Base-by-base conservation (phyloP, 1,140 invertebrate species). In the Ylistrum balloti region DNA sequence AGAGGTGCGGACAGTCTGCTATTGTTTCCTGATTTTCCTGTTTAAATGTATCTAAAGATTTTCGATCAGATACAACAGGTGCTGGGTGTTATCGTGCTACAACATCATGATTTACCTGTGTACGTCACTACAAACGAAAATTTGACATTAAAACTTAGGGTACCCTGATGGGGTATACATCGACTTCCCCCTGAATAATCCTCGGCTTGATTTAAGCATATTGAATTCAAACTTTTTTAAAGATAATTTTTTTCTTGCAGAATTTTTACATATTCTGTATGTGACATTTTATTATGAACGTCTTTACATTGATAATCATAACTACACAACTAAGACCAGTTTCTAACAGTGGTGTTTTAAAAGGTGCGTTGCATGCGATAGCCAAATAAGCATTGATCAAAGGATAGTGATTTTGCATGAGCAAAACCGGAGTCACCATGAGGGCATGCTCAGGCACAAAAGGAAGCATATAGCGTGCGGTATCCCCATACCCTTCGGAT, bases 1-100 rank as follows among this genome's bases (percentile, higher is more conserved):
- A 90, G 74, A 90, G 89, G 89, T 90, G 89, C 86, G 87, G 89
- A 90, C 89, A 90, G 89, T 90, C 86, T 10, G 38, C 85, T 48
- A 87, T 89, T 89, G 33, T 86, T 35, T 86, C 85, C n/a, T 48
- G 85, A 48, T 41, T 89, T 86, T 89, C 88, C 88, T 85, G 88
- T 89, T 86, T 34, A 86, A 89, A 86, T 86, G 86, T 85, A 86
- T 86, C 22, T 35, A 28, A 33, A 89, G 88, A 89, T 89, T 89
- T 48, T 48, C 85, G 28, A 33, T 74, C 56, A 74, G 56, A 74
- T 74, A 74, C 28, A 74, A 74, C 56, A 74, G 56, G 56, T 74
- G 56, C 56, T 74, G 56, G 22, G 20, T 74, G 22, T 74, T 74
- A 74, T 74, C 56, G 13, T 74, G 22, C 0, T 28, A 3, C n/a